Evolutionary conservation across 2,888 invertebrate species (phyloP), one percentile per base, ranked within the genome.

Genomic region (Idaea aversata): DNA sequence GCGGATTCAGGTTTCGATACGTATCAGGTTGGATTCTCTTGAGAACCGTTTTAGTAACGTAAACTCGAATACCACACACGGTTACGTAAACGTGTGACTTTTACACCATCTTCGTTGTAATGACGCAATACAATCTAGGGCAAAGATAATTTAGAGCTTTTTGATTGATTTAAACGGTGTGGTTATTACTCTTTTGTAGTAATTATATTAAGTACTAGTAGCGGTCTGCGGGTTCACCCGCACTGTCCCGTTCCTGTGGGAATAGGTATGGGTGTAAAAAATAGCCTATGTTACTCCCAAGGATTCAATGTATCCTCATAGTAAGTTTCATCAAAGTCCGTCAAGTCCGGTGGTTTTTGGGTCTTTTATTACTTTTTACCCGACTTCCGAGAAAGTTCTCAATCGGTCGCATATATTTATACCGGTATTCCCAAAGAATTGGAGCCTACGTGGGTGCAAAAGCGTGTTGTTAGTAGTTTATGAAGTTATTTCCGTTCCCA

Each of bases 401-500:
- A 25, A 25, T 25, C 25, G 1, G 25, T 25, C 25, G 25, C 25
- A 25, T 25, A 25, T 25, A 25, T 25, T 25, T 25, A 25, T 25
- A 1, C 25, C 25, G 25, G 3, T 25, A 25, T 25, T 25, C 25
- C 25, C 25, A 25, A 25, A 3, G 25, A 25, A 25, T 25, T 25
- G 25, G 25, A 25, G 1, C 25, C 3, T 25, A 25, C 25, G 25
- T 25, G 25, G 25, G 25, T 25, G 25, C 1, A 25, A 25, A 25
- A 25, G 25, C 25, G 25, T 25, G 10, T 36, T 36, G 36, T 1
- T 36, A 36, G 36, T 10, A 7, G 6, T 10, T 47, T 13, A 47
- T 13, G 38, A 4, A 10, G 47, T 6, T 0, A 47, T 10, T 5
- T 15, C 68, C 78, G 73, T 70, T 70, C 73, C 70, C 83, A 96